Base-by-base conservation (phyloP, 2,797 vertebrate species). In the Selene dorsalis region DNA sequence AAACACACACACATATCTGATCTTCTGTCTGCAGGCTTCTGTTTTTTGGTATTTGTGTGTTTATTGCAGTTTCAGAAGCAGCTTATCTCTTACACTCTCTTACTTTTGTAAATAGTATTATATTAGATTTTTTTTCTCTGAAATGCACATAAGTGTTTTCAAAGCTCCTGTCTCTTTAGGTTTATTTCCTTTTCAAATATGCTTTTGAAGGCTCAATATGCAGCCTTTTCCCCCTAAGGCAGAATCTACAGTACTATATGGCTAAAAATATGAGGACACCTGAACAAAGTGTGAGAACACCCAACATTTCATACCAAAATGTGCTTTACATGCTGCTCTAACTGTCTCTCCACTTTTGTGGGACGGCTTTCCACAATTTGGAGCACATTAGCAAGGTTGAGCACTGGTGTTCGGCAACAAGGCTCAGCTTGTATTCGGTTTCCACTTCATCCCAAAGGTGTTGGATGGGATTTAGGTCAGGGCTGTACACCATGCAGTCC, bases 21-120 rank as follows among this genome's bases (percentile, higher is more conserved):
- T 61, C 69, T 50, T 75, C 26, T 52, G 68, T 73, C 39, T 86
- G 76, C 66, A 77, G 80, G 66, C 69, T 73, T 83, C 79, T 84
- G 69, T 75, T 81, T 80, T 52, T 64, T 76, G 71, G 30, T 85
- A 67, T 52, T 73, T 73, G 38, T 80, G 73, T 76, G 47, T 85
- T 81, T 69, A 62, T 76, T 77, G 63, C 48, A 53, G 30, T 67
- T 63, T 81, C 61, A 32, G 30, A 56, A 64, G 57, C 45, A 26
- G 8, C 68, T 60, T 39, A 55, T 69, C 14, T n/a, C 39, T 62
- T 57, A 55, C 28, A 41, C 73, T 70, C 73, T 70, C 64, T 75
- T 32, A 52, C 13, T 70, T 47, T 69, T 30, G n/a, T 32, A 60
- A 68, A 78, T 62, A 11, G 17, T 73, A 22, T 67, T 47, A 22